These are phyloP conservation scores for Sipha flava DNA, from an alignment of 1,140 invertebrate genomes.

Conservation along the genomic window DNA sequence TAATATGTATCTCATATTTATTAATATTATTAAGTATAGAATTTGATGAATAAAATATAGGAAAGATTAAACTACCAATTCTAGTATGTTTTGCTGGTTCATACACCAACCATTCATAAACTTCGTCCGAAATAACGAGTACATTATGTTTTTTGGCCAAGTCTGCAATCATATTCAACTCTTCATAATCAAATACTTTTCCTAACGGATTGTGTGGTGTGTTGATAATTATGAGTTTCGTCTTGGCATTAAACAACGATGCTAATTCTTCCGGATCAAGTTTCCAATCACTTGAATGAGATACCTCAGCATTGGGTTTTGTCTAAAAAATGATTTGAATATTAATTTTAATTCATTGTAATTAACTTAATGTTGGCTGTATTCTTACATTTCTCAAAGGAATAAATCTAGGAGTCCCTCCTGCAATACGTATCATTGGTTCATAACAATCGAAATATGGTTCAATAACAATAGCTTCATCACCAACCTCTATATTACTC, in stretches of 20 bases:
- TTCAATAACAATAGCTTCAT: slow-evolving; percentile 95
- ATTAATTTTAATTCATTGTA: not conserved
- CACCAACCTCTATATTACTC: slow-evolving; percentile 73
- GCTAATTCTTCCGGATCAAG: slow-evolving; percentile 76
- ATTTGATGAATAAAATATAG: not conserved
- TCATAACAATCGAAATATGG: slow-evolving; percentile 98
- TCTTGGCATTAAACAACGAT: slow-evolving; percentile 76
- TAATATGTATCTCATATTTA: not conserved
- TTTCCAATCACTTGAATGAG: slow-evolving; percentile 74
- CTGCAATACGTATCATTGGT: slow-evolving; percentile 82
- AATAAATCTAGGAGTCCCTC: slow-evolving; percentile 79
- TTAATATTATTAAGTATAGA: not conserved
- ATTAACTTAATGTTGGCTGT: not conserved
- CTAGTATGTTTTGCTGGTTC: slow-evolving; percentile 76
- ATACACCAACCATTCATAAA: slow-evolving; percentile 96
- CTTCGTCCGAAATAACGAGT: slow-evolving; percentile 89
- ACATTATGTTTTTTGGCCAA: slow-evolving; percentile 89
- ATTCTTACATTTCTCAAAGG: slow-evolving; percentile 67
- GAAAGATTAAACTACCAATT: slow-evolving; percentile 57
- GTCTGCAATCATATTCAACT: slow-evolving; percentile 68
- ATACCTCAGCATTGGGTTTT: slow-evolving; percentile 43
- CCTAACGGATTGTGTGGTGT: slow-evolving; percentile 94
- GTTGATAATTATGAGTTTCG: slow-evolving; percentile 92
- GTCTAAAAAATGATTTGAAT: slow-evolving; percentile 43
- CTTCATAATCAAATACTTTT: slow-evolving; percentile 70